A percentile compares a stretch with the other conserved stretches of the same genome.
These are phyloP conservation scores for Gorsachius magnificus DNA, from an alignment of 2,797 vertebrate genomes.

Conservation along the genomic window DNA sequence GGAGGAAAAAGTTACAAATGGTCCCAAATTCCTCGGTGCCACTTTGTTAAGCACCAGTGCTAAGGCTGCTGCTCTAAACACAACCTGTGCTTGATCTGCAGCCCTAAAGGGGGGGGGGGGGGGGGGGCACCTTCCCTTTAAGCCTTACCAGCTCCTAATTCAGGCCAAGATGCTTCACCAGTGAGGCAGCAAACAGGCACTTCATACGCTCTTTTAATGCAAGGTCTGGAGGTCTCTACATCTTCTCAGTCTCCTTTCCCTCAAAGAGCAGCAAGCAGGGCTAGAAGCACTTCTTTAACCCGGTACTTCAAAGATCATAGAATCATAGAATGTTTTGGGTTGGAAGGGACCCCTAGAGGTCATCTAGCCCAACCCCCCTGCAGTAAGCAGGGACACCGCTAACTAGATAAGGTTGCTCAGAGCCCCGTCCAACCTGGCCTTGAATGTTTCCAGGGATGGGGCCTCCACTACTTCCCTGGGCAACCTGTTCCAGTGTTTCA, in stretches of 20 bases:
- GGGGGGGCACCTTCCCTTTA: background rate
- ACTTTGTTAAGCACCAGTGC: background rate
- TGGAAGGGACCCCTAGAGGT: too few species aligned
- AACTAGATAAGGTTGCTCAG: too few species aligned
- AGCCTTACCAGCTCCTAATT: background rate
- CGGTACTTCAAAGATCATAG: background rate
- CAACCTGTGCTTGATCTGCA: background rate
- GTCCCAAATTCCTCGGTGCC: background rate
- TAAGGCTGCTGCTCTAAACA: background rate
- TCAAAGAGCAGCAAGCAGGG: background rate
- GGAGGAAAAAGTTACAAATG: background rate
- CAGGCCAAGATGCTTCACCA: background rate
- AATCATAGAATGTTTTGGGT: too few species aligned
- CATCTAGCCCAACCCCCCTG: too few species aligned
- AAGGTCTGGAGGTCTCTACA: background rate
- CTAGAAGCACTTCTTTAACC: background rate
- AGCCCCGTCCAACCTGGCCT: too few species aligned
- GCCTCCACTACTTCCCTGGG: too few species aligned
- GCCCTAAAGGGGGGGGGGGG: background rate
- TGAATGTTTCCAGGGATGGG: too few species aligned
- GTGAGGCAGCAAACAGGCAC: background rate
- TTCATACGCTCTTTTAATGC: background rate
- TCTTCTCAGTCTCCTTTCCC: background rate
- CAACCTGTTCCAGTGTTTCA: too few species aligned
- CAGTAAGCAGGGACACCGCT: too few species aligned